Percentiles rank a stretch among this genome's conserved stretches.
Evolutionary conservation across 2,888 invertebrate species (phyloP).

Genomic region (Punctoribates punctum): DNA sequence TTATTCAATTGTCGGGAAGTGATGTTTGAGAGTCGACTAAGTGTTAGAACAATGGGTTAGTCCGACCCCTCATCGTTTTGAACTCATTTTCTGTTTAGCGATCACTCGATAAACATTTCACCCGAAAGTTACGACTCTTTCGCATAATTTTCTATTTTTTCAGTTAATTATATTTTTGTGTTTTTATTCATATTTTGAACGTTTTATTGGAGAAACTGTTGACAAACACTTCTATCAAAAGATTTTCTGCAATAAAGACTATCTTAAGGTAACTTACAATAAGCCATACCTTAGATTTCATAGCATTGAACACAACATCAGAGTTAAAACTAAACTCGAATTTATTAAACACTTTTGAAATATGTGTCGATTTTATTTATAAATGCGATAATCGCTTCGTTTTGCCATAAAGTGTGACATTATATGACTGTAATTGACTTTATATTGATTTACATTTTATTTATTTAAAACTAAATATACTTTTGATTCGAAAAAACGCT

Average conservation of each 20-base stretch:
- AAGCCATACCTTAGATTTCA: background rate
- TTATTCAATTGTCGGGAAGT: background rate
- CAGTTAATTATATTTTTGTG: background rate
- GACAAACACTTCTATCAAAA: slow-evolving; percentile 2
- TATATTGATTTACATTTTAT: background rate
- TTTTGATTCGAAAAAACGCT: background rate
- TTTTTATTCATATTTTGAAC: background rate
- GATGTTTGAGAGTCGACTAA: background rate
- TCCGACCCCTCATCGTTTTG: background rate
- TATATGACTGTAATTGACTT: background rate
- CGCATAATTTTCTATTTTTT: background rate
- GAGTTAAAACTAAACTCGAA: background rate
- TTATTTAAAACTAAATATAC: background rate
- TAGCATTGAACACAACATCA: background rate
- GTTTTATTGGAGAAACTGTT: background rate
- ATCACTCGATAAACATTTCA: too few relatives aligned
- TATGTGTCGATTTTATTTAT: too few relatives aligned
- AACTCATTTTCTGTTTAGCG: background rate
- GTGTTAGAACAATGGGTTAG: background rate
- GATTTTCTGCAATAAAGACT: background rate
- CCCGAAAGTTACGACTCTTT: background rate
- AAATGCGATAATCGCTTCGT: too few relatives aligned
- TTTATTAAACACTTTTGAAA: background rate
- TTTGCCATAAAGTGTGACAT: background rate
- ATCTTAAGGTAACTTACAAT: background rate